Conservation (phyloP, 2,888 invertebrate genomes). For the Phytoseiulus persimilis region DNA sequence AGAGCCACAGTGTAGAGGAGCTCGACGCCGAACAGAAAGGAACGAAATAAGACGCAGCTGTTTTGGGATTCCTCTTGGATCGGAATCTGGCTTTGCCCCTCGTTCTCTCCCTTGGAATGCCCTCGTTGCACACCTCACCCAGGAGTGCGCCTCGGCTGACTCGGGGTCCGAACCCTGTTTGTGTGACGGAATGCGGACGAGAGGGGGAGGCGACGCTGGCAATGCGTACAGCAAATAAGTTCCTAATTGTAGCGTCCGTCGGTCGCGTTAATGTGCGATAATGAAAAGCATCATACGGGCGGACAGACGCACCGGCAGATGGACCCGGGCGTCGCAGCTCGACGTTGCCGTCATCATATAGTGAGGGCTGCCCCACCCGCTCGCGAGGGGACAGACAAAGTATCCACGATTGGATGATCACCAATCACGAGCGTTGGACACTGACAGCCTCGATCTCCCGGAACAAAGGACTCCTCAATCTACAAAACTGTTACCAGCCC, state of each 20-base stretch:
- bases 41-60: neutral
- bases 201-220: neutral
- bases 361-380: neutral
- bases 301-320: neutral
- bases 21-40: neutral
- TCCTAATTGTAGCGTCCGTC: conserved; percentile 5
- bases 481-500: too few relatives aligned
- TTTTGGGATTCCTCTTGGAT: neutral
- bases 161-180: neutral
- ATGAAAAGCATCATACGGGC: neutral
- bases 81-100: neutral
- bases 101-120: neutral
- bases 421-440: neutral
- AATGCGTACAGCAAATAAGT: neutral
- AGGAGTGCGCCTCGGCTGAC: neutral
- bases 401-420: neutral
- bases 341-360: neutral
- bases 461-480: too few relatives aligned
- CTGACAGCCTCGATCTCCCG: too few relatives aligned
- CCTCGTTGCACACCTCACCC: neutral
- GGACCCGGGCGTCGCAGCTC: neutral
- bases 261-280: neutral
- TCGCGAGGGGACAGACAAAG: neutral
- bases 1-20: neutral
- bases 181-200: neutral